A percentile compares a stretch with the other conserved stretches of the same genome.
Conservation (phyloP, 2,888 invertebrate genomes). For the Melanostoma scalare region DNA sequence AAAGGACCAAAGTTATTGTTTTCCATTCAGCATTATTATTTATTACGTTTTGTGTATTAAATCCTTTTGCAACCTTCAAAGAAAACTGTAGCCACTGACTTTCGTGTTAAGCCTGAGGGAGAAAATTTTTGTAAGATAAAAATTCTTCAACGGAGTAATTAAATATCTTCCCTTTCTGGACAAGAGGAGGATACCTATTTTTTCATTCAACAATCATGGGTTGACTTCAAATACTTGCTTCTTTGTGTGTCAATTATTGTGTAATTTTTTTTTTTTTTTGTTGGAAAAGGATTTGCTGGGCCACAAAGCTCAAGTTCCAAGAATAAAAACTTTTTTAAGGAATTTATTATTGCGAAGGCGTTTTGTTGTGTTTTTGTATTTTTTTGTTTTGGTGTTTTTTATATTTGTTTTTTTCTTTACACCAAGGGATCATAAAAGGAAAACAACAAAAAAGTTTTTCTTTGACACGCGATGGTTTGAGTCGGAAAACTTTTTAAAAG, state of each 20-base stretch:
- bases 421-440: not conserved
- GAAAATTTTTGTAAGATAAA: not conserved
- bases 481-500: conserved; percentile 43
- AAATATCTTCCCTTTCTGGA: conserved; percentile 45
- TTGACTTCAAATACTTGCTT: not conserved
- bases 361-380: conserved; percentile 39
- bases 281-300: conserved; percentile 38
- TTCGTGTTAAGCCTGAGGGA: conserved; percentile 5
- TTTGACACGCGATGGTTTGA: conserved; percentile 58
- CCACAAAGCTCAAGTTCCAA: conserved; percentile 17
- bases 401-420: conserved; percentile 14
- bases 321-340: conserved; percentile 31
- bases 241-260: not conserved
- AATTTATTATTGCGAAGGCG: conserved; percentile 43
- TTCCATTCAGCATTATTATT: conserved; percentile 18
- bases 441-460: conserved; percentile 1
- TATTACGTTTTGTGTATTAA: conserved; percentile 29
- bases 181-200: conserved; percentile 9
- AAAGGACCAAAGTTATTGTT: conserved; percentile 33
- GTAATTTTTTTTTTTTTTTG: not conserved
- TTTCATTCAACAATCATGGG: conserved; percentile 22
- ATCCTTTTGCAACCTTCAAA: conserved; percentile 39
- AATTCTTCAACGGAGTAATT: conserved; percentile 46
- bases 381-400: not conserved
- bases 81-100: conserved; percentile 39